Evolutionary conservation across 2,797 vertebrate genomes (phyloP).

Genomic region (Squalus acanthias): DNA sequence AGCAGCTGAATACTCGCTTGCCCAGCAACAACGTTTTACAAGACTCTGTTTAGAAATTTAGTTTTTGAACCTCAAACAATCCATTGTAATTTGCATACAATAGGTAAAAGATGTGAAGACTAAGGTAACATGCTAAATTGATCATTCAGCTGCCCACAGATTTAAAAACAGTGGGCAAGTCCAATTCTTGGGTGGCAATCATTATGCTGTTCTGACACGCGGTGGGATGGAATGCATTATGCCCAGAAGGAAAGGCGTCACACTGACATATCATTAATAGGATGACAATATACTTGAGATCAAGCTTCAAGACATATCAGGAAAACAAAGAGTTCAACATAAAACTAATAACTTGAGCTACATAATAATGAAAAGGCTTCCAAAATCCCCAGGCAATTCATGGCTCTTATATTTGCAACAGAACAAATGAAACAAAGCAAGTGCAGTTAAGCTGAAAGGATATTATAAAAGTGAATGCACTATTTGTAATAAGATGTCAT

Average conservation of each 20-base stretch:
- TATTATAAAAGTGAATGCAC: background rate
- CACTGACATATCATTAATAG: background rate
- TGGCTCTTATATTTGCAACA: background rate
- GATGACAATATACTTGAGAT: background rate
- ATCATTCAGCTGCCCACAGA: background rate
- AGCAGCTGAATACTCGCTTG: background rate
- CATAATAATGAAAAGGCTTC: background rate
- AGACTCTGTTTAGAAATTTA: background rate
- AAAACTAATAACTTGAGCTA: background rate
- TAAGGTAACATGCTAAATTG: background rate
- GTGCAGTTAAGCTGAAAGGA: background rate
- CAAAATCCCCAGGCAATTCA: conserved; percentile 4
- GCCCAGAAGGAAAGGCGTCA: background rate
- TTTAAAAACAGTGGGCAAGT: background rate
- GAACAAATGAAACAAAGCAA: background rate
- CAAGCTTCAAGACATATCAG: background rate
- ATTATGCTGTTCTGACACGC: background rate
- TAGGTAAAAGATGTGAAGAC: background rate
- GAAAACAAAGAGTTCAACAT: background rate
- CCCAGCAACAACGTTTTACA: background rate
- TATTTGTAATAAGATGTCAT: background rate
- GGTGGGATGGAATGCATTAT: background rate
- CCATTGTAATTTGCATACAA: background rate
- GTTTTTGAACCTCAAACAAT: background rate
- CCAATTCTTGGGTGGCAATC: background rate